Conservation (phyloP, 2,113 vertebrate genomes). For the Anguilla japonica region DNA sequence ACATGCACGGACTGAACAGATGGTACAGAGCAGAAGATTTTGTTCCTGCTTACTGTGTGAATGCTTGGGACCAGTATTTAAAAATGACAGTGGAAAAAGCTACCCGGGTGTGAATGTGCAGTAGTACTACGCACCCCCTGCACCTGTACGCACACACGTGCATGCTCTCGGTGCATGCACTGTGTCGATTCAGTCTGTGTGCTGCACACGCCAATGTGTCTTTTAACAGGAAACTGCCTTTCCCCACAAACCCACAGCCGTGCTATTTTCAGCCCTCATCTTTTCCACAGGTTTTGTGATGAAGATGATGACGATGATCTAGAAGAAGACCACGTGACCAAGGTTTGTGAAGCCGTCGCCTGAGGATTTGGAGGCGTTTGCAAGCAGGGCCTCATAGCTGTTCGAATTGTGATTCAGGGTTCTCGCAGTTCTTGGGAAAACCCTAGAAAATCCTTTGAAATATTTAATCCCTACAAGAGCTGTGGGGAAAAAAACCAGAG, state of each 20-base stretch:
- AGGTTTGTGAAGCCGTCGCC: constrained; percentile 67
- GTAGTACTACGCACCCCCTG: too few relatives aligned
- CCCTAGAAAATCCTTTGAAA: too few relatives aligned
- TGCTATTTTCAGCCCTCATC: not conserved
- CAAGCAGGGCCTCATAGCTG: too few relatives aligned
- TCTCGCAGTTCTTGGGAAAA: too few relatives aligned
- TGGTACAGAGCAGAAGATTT: not conserved
- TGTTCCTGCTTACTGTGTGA: too few relatives aligned
- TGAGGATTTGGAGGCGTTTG: not conserved
- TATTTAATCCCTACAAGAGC: too few relatives aligned
- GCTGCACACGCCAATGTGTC: not conserved
- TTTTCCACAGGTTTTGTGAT: constrained; percentile 60
- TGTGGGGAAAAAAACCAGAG: too few relatives aligned
- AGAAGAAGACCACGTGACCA: constrained; percentile 89
- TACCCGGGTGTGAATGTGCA: too few relatives aligned
- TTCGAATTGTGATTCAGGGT: too few relatives aligned
- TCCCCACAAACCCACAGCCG: not conserved
- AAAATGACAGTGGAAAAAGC: too few relatives aligned
- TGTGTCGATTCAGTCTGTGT: not conserved
- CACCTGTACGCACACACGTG: too few relatives aligned
- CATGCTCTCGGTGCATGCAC: not conserved
- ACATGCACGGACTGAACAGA: not conserved
- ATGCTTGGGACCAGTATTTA: too few relatives aligned
- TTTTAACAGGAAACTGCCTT: not conserved
- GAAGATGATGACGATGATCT: constrained; percentile 81